A percentile compares a stretch with the other conserved stretches of the same genome.
Evolutionary conservation across 2,113 vertebrate genomes (phyloP).

Genomic region (Oxygymnocypris stewartii): DNA sequence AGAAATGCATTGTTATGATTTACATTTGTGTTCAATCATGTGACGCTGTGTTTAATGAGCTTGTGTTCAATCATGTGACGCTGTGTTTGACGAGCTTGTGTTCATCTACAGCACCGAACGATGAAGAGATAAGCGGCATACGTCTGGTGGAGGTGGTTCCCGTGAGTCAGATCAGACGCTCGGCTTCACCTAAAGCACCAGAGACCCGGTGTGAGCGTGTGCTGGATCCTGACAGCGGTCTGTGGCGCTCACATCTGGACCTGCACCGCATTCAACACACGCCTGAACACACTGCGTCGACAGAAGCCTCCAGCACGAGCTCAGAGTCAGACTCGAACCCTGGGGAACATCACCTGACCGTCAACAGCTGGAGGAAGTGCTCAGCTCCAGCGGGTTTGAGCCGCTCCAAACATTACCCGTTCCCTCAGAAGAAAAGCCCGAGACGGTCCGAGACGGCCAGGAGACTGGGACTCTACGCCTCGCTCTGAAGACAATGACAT

Average conservation of each 20-base stretch:
- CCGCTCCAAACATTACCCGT: slow-evolving; percentile 70
- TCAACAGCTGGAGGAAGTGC: slow-evolving; percentile 44
- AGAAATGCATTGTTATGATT: too few relatives aligned
- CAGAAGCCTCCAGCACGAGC: background rate
- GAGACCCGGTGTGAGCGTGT: slow-evolving; percentile 58
- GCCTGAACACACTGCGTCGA: background rate
- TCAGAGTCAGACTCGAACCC: too few relatives aligned
- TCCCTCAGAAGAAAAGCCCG: slow-evolving; percentile 75
- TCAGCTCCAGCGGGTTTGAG: slow-evolving; percentile 54
- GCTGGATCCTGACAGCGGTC: slow-evolving; percentile 46
- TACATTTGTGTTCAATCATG: background rate
- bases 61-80: background rate
- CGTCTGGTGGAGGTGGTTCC: slow-evolving; percentile 68
- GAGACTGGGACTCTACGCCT: slow-evolving; percentile 76
- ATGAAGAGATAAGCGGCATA: slow-evolving; percentile 58
- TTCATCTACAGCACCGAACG: slow-evolving; percentile 56
- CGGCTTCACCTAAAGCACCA: slow-evolving; percentile 56
- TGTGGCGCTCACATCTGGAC: slow-evolving; percentile 77
- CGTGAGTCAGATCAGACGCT: slow-evolving; percentile 64
- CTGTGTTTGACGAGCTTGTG: background rate
- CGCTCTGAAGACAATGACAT: slow-evolving; percentile 49
- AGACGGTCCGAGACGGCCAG: slow-evolving; percentile 80
- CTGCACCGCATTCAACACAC: slow-evolving; percentile 66
- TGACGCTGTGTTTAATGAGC: background rate
- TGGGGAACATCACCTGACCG: background rate